Evolutionary conservation across 2,113 vertebrate genomes (phyloP).

Genomic region (Eclectus roratus): DNA sequence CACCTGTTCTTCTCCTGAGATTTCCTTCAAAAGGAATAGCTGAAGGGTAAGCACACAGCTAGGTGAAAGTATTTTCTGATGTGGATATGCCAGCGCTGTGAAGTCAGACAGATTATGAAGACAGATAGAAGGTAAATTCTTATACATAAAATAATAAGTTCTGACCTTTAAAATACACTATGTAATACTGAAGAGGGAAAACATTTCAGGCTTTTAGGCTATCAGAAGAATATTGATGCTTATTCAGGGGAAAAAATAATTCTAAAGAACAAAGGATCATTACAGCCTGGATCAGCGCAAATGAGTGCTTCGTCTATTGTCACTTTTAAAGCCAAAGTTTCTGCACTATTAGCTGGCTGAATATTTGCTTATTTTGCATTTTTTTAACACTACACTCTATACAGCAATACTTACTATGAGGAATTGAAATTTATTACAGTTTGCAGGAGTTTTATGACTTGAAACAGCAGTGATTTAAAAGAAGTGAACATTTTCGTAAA

Average conservation of each 20-base stretch:
- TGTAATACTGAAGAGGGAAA: neutral
- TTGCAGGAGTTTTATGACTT: constrained; percentile 47
- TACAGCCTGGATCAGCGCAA: neutral
- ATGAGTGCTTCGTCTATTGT: neutral
- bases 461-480: constrained; percentile 49
- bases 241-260: neutral
- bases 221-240: neutral
- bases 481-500: constrained; percentile 12
- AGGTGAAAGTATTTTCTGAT: neutral
- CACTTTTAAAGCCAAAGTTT: neutral
- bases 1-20: neutral
- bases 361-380: constrained; percentile 40
- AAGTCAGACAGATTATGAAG: neutral
- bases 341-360: neutral
- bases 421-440: constrained; percentile 45
- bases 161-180: neutral
- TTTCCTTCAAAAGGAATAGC: neutral
- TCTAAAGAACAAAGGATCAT: neutral
- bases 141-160: neutral
- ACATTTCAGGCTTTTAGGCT: neutral
- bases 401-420: neutral
- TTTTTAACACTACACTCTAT: neutral
- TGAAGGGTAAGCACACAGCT: neutral
- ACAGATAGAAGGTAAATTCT: neutral
- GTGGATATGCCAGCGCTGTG: neutral